Percentiles rank a stretch among this genome's conserved stretches.
Conservation (phyloP, 2,113 vertebrate species). For the Vicugna pacos region DNA sequence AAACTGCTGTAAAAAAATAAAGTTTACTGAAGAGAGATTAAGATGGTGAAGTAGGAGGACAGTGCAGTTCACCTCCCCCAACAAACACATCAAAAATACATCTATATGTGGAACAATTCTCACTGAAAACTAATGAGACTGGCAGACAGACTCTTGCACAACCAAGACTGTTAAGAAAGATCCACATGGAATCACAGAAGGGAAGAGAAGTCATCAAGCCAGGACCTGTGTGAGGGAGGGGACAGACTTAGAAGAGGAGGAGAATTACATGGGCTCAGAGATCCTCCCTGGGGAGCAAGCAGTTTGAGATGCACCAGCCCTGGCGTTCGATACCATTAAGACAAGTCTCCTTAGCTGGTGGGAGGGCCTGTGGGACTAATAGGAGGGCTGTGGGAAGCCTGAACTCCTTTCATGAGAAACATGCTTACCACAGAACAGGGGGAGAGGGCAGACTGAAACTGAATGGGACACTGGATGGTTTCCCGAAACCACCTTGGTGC, state of each 20-base stretch:
- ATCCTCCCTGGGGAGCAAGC: neutral
- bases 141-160: neutral
- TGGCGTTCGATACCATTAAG: neutral
- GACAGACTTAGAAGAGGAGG: neutral
- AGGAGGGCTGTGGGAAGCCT: neutral
- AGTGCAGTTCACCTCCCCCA: neutral
- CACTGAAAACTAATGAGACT: neutral
- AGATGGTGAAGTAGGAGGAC: neutral
- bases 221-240: neutral
- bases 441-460: neutral
- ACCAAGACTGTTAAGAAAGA: neutral
- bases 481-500: neutral
- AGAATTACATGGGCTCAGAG: neutral
- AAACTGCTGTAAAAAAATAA: constrained; percentile 11
- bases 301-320: neutral
- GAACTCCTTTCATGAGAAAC: no score
- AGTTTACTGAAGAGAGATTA: neutral
- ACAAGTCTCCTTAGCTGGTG: neutral
- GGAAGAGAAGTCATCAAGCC: neutral
- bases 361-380: neutral
- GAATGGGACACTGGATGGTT: neutral
- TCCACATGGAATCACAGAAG: neutral
- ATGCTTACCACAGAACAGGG: neutral
- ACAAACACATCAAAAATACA: neutral
- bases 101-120: neutral